Conservation (phyloP, 1,140 invertebrate genomes). For the Acyrthosiphon pisum region DNA sequence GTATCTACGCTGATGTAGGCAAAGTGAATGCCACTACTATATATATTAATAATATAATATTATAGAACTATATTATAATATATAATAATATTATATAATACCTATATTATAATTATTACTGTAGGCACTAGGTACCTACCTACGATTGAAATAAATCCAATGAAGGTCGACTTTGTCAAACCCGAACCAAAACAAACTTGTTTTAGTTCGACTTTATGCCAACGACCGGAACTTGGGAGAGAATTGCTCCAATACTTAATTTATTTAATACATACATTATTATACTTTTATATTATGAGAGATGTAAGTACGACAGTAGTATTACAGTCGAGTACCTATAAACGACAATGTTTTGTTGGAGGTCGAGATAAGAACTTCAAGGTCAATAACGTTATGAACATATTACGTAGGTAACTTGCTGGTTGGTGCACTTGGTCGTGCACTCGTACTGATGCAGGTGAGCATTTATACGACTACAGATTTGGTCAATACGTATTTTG, state of each 20-base stretch:
- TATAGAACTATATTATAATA: background rate
- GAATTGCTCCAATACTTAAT: background rate
- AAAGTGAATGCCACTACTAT: background rate
- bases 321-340: background rate
- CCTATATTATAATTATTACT: background rate
- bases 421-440: background rate
- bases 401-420: background rate
- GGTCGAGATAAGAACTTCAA: background rate
- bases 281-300: background rate
- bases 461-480: background rate
- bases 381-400: background rate
- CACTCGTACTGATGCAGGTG: background rate
- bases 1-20: background rate
- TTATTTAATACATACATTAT: background rate
- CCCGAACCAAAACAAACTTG: background rate
- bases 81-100: too few species aligned
- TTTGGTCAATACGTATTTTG: background rate
- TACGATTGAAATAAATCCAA: background rate
- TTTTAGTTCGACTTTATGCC: background rate
- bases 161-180: background rate
- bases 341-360: background rate
- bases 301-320: background rate
- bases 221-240: background rate
- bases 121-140: background rate
- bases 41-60: background rate